Evolutionary conservation across 1,140 invertebrate genomes (phyloP), one percentile per base, ranked within the genome.

Genomic region (Himalopsyche phryganea): DNA sequence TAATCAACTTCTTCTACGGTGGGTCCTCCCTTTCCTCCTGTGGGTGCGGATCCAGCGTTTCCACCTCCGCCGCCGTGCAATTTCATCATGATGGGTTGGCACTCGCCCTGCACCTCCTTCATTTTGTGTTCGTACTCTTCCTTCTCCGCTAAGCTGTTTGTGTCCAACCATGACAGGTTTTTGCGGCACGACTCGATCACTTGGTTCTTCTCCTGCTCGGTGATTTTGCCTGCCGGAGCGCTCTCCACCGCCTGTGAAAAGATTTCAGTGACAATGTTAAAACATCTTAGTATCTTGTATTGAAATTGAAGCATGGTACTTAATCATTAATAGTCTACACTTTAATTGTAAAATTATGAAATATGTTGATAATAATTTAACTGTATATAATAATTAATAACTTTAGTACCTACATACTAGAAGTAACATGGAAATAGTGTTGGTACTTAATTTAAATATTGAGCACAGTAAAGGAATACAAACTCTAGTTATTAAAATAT

Each of bases 111-210:
- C 5, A 89, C 70, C 23, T 88, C 82, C 63, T 90, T 87, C 50
- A 90, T 69, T 59, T 85, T 87, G 58, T 87, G 76, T 53, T 91
- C 89, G 59, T 84, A 87, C 63, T 92, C 89, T 6, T 88, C 83
- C 63, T 89, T 88, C 52, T 89, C 84, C 0, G 90, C 90, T 13
- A 89, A 68, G 3, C 84, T 74, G 54, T 84, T 83, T 6, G 66
- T 51, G 53, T 85, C 83, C 18, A 86, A 61, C 84, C 84, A 86
- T 11, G 69, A 61, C 11, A 83, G 69, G 40, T 81, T 79, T 7
- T 74, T 72, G n/a, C 70, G 68, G 64, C 82, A 85, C 63, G 82
- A 81, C 1, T 80, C 80, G 1, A 79, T 69, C 0, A 88, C 84
- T 7, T 70, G 71, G 17, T 74, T 71, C 59, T 84, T 83, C 62